Percentiles rank a stretch among this genome's conserved stretches.
Evolutionary conservation across 2,113 vertebrate species (phyloP).

Genomic region (Oncorhynchus gorbuscha): DNA sequence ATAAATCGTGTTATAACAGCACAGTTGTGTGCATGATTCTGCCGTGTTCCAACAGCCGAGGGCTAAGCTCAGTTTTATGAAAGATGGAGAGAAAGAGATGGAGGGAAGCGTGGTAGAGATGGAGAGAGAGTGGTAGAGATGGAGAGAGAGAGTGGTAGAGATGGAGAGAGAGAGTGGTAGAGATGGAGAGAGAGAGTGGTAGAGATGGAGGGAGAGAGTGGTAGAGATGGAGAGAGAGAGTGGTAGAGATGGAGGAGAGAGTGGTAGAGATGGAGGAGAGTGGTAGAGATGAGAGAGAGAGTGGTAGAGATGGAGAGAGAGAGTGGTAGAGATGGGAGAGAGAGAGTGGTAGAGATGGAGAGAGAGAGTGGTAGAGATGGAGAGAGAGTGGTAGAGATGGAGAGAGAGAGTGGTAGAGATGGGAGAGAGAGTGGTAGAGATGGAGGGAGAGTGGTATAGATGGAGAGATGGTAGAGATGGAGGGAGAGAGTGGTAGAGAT

Average conservation of each 20-base stretch:
- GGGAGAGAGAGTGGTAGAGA: too few relatives aligned
- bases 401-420: too few relatives aligned
- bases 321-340: too few relatives aligned
- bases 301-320: too few relatives aligned
- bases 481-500: too few relatives aligned
- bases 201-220: background rate
- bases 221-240: background rate
- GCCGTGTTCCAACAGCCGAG: conserved; percentile 13
- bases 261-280: background rate
- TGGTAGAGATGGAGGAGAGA: too few relatives aligned
- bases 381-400: too few relatives aligned
- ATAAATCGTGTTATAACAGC: conserved; percentile 21
- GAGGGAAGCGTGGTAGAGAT: background rate
- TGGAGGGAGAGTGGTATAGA: too few relatives aligned
- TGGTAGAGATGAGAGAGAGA: too few relatives aligned
- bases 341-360: too few relatives aligned
- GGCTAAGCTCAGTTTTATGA: conserved; percentile 20
- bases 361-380: too few relatives aligned
- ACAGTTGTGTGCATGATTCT: conserved; percentile 7
- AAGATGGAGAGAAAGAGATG: background rate
- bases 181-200: background rate
- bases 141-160: background rate
- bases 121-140: background rate
- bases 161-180: background rate
- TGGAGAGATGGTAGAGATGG: too few relatives aligned